phyloP scores from a whole-genome alignment of 2,797 vertebrate genomes.

The Gadopsis bispinosus region DNA sequence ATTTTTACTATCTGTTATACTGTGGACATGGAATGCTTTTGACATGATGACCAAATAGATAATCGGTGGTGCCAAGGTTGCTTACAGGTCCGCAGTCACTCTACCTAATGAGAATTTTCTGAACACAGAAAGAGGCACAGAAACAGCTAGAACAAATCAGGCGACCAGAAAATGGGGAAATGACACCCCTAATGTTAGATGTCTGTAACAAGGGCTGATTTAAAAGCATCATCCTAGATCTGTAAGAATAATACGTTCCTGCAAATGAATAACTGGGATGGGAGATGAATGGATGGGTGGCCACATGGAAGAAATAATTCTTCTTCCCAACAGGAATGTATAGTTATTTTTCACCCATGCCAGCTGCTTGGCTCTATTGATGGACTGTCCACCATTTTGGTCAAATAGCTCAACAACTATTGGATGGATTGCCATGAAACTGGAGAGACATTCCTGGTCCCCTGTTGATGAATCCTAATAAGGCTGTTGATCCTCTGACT shows the following conservation, averaged over 20 bases:
- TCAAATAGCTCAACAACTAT: not conserved
- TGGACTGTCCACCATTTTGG: not conserved
- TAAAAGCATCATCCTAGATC: not conserved
- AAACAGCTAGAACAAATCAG: not conserved
- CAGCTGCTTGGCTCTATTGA: not conserved
- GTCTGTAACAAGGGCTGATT: not conserved
- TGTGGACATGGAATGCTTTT: constrained; percentile 1
- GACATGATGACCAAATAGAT: not conserved
- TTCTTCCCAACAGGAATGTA: no score
- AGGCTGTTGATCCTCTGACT: not conserved
- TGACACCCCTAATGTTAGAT: not conserved
- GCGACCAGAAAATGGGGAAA: not conserved
- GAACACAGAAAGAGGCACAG: not conserved
- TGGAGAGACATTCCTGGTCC: not conserved
- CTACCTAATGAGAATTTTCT: not conserved
- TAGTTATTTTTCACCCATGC: not conserved
- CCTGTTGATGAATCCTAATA: not conserved
- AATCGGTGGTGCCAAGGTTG: not conserved
- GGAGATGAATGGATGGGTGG: not conserved
- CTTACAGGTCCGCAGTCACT: not conserved
- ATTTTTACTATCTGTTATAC: not conserved
- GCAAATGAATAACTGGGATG: not conserved
- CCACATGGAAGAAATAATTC: not conserved
- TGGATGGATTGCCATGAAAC: not conserved
- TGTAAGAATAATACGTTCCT: not conserved